Evolutionary conservation across 2,888 invertebrate species (phyloP), one percentile per base, ranked within the genome.

Genomic region (Drosophila borborema): DNA sequence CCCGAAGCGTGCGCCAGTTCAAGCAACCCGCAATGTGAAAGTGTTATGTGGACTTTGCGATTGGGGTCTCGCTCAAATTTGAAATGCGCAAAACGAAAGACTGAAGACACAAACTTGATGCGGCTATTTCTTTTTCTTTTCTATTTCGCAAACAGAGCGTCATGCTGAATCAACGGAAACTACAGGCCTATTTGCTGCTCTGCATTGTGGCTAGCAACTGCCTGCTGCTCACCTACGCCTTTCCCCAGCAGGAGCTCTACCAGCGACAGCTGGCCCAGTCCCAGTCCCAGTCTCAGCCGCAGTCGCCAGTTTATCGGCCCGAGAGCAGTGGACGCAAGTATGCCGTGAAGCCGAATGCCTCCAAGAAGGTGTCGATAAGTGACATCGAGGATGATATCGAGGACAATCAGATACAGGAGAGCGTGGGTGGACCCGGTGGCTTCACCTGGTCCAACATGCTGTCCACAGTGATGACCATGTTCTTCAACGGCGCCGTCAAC

Each of bases 391-490:
- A 97, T 80, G 97, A 97, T 83, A 94, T 97, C 76, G 91, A 91
- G 63, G 95, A 96, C 74, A 97, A 97, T 93, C 96, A 96, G 80
- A 96, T 97, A 86, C 95, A 96, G 66, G 96, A 96, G 79, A 90
- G 71, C 1, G 96, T 96, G 78, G 85, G 86, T 7, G 85, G 89
- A 41, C 90, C 93, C 46, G 96, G 96, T 55, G 97, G 97, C 64
- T 98, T 97, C 92, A 97, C 97, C 23, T 98, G 97, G 97, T 96
- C 97, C 56, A 97, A 96, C 93, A 95, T 98, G 95, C 94, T 98
- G 86, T 96, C 96, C 66, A 96, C 97, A 94, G 94, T 98, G 75
- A 96, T 98, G 96, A 97, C 97, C 93, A 96, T 98, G 96, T 94
- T 98, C 90, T 96, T 98, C 93, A 97, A 96, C 91, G 94, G 94